A percentile compares a stretch with the other conserved stretches of the same genome.
Conservation (phyloP, 1,140 invertebrate species). For the Trachymyrmex cornetzi region DNA sequence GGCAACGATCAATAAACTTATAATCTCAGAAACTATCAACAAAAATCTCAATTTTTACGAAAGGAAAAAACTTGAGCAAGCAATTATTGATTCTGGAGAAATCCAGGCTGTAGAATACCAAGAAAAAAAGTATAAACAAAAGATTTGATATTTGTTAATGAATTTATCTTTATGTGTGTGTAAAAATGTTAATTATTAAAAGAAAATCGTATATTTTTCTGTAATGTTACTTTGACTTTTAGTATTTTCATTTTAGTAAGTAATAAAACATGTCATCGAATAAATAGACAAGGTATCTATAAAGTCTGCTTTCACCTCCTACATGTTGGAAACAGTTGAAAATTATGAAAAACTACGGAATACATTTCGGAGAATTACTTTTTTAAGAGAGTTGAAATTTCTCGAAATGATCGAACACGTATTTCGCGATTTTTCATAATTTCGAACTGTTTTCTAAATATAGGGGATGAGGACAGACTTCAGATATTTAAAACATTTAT, state of each 20-base stretch:
- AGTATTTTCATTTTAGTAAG: neutral
- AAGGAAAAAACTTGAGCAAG: neutral
- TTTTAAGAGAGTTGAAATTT: no score
- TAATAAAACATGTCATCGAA: no score
- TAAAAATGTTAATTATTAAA: neutral
- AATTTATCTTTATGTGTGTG: neutral
- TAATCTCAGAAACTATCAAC: neutral
- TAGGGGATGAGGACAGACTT: no score
- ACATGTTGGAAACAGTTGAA: no score
- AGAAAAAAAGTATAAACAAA: neutral
- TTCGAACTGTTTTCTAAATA: no score
- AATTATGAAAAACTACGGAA: no score
- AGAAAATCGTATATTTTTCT: neutral
- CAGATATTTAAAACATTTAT: neutral
- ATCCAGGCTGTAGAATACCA: neutral
- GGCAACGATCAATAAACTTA: conserved; percentile 23
- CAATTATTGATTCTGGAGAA: neutral
- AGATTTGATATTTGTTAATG: neutral
- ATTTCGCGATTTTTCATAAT: no score
- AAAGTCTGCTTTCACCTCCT: no score
- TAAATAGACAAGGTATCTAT: no score
- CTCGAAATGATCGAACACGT: no score
- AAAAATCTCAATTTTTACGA: neutral
- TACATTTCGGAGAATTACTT: no score
- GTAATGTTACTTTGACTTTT: neutral